Percentiles rank a stretch among this genome's conserved stretches.
Conservation (phyloP, 1,140 invertebrate species). For the Diorhabda sublineata region DNA sequence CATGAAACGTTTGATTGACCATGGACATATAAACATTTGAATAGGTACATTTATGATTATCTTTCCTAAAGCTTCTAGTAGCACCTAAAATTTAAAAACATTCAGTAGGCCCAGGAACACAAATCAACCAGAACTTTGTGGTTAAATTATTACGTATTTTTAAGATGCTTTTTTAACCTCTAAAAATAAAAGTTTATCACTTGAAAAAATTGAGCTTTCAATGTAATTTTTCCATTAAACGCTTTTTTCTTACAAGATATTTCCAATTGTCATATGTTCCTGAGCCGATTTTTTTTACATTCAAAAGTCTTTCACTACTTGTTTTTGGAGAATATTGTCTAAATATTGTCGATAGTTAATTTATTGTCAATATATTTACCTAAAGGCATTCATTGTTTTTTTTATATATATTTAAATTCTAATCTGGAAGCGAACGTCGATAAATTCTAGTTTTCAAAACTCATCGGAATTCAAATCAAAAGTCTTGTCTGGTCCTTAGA, state of each 20-base stretch:
- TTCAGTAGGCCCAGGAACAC: neutral
- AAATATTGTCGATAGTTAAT: slow-evolving; percentile 12
- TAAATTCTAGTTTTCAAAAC: neutral
- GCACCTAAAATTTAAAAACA: slow-evolving; percentile 18
- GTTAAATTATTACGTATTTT: too few relatives aligned
- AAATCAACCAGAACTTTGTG: too few relatives aligned
- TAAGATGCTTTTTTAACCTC: too few relatives aligned
- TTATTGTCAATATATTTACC: slow-evolving; percentile 9
- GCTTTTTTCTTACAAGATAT: too few relatives aligned
- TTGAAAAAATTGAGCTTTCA: too few relatives aligned
- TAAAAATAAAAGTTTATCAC: too few relatives aligned
- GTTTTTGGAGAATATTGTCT: slow-evolving; percentile 11
- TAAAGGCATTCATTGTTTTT: too few relatives aligned
- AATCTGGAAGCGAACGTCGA: too few relatives aligned
- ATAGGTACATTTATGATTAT: slow-evolving; percentile 23
- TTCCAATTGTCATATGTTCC: too few relatives aligned
- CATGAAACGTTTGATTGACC: slow-evolving; percentile 14
- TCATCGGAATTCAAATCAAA: neutral
- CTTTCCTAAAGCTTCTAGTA: slow-evolving; percentile 20
- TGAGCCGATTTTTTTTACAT: neutral
- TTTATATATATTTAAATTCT: too few relatives aligned
- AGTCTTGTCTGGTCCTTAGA: neutral
- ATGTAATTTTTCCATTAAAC: too few relatives aligned
- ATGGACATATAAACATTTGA: slow-evolving; percentile 13
- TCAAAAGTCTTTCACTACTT: slow-evolving; percentile 9